These are phyloP conservation scores for Troglohyphantes excavatus DNA, from an alignment of 2,888 invertebrate genomes.

Conservation along the genomic window DNA sequence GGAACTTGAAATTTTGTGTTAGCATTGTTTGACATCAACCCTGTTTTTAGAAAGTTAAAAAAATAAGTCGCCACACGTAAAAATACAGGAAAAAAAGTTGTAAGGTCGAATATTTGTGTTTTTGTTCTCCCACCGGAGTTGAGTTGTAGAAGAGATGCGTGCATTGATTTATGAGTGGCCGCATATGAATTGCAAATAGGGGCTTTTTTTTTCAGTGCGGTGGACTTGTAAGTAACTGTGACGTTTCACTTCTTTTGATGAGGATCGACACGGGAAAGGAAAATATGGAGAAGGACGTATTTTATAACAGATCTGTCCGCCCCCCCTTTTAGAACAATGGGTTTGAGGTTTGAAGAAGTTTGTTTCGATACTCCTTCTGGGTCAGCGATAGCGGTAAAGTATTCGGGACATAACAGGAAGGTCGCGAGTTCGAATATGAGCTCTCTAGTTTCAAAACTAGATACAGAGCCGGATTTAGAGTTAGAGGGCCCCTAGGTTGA, in stretches of 20 bases:
- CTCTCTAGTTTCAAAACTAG: no score
- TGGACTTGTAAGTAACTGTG: no score
- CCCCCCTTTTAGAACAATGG: not conserved
- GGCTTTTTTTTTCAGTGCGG: not conserved
- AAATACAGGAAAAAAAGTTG: not conserved
- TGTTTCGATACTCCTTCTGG: no score
- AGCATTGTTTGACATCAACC: no score
- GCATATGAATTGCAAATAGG: constrained; percentile 38
- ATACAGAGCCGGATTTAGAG: no score
- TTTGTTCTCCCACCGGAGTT: constrained; percentile 6
- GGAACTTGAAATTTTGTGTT: no score
- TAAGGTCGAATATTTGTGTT: constrained; percentile 39
- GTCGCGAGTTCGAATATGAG: no score
- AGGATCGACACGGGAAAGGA: constrained; percentile 1
- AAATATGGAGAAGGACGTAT: not conserved
- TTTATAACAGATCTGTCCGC: not conserved
- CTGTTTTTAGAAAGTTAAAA: not conserved
- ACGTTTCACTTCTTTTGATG: not conserved
- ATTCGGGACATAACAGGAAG: no score
- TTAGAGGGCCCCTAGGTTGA: no score
- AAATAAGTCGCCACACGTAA: not conserved
- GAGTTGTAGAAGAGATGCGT: constrained; percentile 10
- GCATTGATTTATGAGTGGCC: constrained; percentile 18
- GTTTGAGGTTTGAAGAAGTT: not conserved
- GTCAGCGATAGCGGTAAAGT: no score